Evolutionary conservation across 2,797 vertebrate species (phyloP).

Genomic region (Helicolenus hilgendorfi): DNA sequence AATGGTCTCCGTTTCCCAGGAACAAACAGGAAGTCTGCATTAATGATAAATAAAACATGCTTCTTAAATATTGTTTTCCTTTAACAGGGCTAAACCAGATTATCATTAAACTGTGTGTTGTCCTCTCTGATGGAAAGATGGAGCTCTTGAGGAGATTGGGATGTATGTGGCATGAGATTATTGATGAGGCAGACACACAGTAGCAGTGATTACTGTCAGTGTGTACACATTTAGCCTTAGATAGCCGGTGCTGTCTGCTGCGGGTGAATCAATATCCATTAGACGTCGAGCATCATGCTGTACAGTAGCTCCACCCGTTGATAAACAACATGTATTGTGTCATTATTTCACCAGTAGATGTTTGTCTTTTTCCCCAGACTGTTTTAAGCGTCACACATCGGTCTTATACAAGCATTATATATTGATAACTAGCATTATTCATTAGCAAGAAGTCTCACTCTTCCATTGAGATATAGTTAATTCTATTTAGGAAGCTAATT

Average conservation of each 20-base stretch:
- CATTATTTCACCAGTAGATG: not conserved
- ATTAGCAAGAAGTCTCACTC: not conserved
- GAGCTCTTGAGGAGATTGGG: constrained; percentile 7
- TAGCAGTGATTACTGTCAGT: constrained; percentile 63
- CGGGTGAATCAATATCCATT: constrained; percentile 73
- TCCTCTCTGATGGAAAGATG: constrained; percentile 11
- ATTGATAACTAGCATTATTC: not conserved
- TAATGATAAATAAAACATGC: not conserved
- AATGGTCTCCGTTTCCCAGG: not conserved
- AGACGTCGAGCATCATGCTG: constrained; percentile 8
- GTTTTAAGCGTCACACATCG: not conserved
- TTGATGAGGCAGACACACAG: constrained; percentile 49
- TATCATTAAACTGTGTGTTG: not conserved
- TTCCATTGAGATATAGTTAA: not conserved
- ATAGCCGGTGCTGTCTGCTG: constrained; percentile 24
- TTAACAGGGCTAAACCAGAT: constrained; percentile 17
- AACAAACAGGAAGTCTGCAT: not conserved
- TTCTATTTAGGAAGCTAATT: not conserved
- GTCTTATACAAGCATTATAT: not conserved
- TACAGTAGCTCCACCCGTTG: not conserved
- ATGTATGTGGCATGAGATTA: constrained; percentile 40
- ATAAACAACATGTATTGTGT: not conserved
- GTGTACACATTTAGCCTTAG: constrained; percentile 37
- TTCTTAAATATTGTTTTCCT: not conserved
- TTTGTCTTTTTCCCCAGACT: not conserved